Evolutionary conservation across 2,113 vertebrate genomes (phyloP).

Genomic region (Oreotragus oreotragus): DNA sequence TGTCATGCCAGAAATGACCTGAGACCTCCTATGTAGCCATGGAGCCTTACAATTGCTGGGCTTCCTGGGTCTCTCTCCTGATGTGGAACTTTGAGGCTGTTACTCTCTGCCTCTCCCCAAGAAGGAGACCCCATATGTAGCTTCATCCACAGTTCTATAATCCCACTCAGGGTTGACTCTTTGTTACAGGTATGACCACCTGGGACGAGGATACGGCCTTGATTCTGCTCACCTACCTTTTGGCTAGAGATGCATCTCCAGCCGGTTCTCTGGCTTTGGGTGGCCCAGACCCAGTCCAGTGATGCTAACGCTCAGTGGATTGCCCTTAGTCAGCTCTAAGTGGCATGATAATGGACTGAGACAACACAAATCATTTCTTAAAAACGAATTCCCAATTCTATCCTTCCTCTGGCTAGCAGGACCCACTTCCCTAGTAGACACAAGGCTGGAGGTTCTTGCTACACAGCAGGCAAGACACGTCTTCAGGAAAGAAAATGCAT

Average conservation of each 20-base stretch:
- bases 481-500: not conserved
- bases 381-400: constrained; percentile 18
- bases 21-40: not conserved
- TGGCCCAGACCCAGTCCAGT: not conserved
- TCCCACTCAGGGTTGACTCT: not conserved
- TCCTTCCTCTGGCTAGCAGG: constrained; percentile 21
- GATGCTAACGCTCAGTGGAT: not conserved
- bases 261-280: not conserved
- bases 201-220: not conserved
- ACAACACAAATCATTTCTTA: not conserved
- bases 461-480: not conserved
- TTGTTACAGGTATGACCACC: not conserved
- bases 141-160: not conserved
- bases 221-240: not conserved
- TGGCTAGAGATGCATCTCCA: not conserved
- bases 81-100: not conserved
- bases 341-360: not conserved
- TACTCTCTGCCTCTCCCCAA: not conserved
- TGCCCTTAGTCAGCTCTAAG: not conserved
- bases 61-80: not conserved
- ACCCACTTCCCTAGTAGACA: not conserved
- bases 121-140: not conserved
- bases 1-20: not conserved
- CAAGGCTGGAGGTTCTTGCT: not conserved
- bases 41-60: not conserved